Percentiles rank a stretch among this genome's conserved stretches.
These are phyloP conservation scores for Chrysaora quinquecirrha DNA, from an alignment of 30 jellyfish, hydroid and myxozoan genomes.

Conservation along the genomic window DNA sequence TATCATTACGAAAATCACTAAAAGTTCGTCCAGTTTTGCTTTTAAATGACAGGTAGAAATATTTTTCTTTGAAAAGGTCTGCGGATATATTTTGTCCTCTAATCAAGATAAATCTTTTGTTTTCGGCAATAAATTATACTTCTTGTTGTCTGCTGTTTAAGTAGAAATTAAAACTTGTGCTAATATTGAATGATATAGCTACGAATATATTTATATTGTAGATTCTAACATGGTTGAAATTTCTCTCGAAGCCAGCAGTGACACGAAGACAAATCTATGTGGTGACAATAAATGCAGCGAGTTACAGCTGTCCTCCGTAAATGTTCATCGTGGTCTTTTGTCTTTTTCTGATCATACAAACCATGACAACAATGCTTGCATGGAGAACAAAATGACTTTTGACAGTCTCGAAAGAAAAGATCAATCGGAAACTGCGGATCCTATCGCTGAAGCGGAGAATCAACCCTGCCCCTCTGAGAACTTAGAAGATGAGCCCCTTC, in stretches of 20 bases:
- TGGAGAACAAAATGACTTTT: constrained; percentile 21
- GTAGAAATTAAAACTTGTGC: no score
- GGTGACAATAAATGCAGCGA: constrained; percentile 33
- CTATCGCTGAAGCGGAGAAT: background rate
- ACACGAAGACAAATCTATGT: constrained; percentile 3
- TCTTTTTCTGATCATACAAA: constrained; percentile 56
- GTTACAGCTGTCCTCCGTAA: constrained; percentile 65
- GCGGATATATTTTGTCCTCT: no score
- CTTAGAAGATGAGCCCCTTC: background rate
- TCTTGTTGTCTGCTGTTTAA: no score
- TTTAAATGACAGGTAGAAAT: no score
- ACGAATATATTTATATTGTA: background rate
- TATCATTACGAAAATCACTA: no score
- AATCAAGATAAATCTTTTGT: no score
- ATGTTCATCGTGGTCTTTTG: constrained; percentile 74
- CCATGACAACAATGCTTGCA: constrained; percentile 13
- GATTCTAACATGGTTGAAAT: constrained; percentile 35
- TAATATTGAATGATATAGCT: no score
- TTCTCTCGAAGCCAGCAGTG: constrained; percentile 31
- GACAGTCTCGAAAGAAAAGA: background rate
- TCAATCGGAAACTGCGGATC: background rate
- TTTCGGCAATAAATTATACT: no score
- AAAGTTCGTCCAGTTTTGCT: no score
- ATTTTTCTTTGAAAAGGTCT: no score
- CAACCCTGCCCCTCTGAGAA: background rate